phyloP scores from a whole-genome alignment of 2,113 vertebrate genomes.

The Mesoclemmys tuberculata region DNA sequence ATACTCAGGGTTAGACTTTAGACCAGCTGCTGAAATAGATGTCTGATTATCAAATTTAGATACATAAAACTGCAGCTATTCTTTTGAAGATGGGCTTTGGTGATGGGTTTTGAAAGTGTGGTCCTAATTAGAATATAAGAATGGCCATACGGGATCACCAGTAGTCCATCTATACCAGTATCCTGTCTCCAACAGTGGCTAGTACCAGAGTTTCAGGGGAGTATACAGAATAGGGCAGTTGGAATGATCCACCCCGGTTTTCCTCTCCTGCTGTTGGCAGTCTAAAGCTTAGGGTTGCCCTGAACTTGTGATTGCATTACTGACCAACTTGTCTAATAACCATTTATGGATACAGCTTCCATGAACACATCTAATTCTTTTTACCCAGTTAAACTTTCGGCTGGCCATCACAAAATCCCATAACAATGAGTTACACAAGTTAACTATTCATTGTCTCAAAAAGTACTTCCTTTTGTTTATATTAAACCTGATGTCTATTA shows the following conservation, averaged over 20 bases:
- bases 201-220: neutral
- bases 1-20: neutral
- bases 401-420: neutral
- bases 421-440: neutral
- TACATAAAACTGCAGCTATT: neutral
- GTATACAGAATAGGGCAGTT: neutral
- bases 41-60: neutral
- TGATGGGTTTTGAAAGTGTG: neutral
- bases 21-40: neutral
- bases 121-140: neutral
- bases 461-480: neutral
- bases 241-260: neutral
- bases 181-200: neutral
- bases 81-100: neutral
- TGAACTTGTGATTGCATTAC: neutral
- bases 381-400: neutral
- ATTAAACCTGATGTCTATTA: neutral
- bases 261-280: neutral
- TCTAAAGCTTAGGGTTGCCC: neutral
- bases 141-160: neutral
- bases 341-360: neutral
- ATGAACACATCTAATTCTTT: too few species aligned
- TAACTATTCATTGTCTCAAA: neutral
- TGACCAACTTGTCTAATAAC: neutral
- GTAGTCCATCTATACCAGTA: too few species aligned